A percentile compares a stretch with the other conserved stretches of the same genome.
These are phyloP conservation scores for Caenorhabditis macrosperma DNA, from an alignment of 2,888 invertebrate species.

Conservation along the genomic window DNA sequence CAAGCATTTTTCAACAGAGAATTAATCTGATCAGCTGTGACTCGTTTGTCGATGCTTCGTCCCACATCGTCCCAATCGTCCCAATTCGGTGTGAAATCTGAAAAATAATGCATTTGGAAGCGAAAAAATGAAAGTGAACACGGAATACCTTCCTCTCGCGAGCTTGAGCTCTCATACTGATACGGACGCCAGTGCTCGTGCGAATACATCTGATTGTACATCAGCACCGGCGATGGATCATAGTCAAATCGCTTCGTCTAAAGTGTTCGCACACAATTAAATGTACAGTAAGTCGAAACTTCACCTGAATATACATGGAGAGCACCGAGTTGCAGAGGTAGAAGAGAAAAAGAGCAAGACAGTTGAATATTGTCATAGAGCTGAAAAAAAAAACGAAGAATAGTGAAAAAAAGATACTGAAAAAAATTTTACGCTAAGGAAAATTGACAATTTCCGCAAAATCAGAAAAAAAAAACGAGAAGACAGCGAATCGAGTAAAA, in stretches of 20 bases:
- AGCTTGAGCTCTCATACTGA: slow-evolving; percentile 3
- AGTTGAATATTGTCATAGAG: slow-evolving; percentile 29
- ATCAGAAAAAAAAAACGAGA: slow-evolving; percentile 14
- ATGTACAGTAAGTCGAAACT: too few relatives aligned
- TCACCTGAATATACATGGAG: slow-evolving; percentile 42
- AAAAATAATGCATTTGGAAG: background rate
- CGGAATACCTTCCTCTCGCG: slow-evolving; percentile 11
- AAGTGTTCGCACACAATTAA: too few relatives aligned
- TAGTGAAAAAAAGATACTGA: background rate
- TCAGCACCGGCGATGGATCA: slow-evolving; percentile 36
- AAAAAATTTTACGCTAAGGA: background rate
- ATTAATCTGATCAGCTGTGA: slow-evolving; percentile 54
- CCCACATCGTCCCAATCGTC: slow-evolving; percentile 10
- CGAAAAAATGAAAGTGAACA: background rate
- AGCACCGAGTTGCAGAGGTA: slow-evolving; percentile 28
- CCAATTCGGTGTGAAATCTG: slow-evolving; percentile 22
- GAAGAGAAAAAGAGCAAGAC: slow-evolving; percentile 20
- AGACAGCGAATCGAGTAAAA: too few relatives aligned
- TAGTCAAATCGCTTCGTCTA: slow-evolving; percentile 50
- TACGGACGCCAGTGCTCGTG: slow-evolving; percentile 37
- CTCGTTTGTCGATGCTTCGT: slow-evolving; percentile 30
- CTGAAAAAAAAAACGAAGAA: slow-evolving; percentile 23
- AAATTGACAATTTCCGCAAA: background rate
- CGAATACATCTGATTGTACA: slow-evolving; percentile 49
- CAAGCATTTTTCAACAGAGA: slow-evolving; percentile 55